Conservation (phyloP, 2,113 vertebrate genomes). For the Callospermophilus lateralis region DNA sequence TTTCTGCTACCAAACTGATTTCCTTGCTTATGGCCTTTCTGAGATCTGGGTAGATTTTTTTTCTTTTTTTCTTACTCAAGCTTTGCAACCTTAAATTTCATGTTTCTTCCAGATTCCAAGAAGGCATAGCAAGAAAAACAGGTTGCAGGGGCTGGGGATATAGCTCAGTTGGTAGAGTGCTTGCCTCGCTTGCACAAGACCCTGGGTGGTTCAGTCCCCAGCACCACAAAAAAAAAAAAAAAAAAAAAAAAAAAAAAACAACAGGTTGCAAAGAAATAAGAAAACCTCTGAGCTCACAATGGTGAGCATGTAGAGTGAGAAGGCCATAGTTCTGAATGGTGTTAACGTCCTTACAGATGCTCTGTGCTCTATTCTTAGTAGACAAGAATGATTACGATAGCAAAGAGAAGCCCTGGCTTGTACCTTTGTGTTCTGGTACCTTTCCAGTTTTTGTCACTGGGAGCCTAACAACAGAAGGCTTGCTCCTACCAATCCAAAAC, state of each 20-base stretch:
- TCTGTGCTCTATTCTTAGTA: neutral
- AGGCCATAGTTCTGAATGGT: neutral
- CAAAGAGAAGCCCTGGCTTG: neutral
- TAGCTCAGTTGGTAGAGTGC: too few relatives aligned
- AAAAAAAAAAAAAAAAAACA: too few relatives aligned
- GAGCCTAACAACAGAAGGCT: neutral
- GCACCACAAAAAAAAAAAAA: too few relatives aligned
- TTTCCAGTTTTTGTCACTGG: neutral
- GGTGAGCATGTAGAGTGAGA: too few relatives aligned
- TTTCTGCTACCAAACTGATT: neutral
- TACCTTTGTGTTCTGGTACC: neutral
- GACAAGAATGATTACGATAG: neutral
- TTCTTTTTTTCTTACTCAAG: neutral
- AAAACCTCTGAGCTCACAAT: too few relatives aligned
- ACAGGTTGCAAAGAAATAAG: too few relatives aligned
- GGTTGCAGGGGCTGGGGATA: neutral
- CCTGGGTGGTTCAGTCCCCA: too few relatives aligned
- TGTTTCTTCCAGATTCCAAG: neutral
- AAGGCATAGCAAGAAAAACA: neutral
- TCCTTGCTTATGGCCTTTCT: neutral
- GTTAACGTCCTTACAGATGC: neutral
- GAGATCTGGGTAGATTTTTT: neutral
- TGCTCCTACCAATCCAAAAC: neutral
- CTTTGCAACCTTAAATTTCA: slow-evolving; percentile 27
- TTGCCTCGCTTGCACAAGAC: too few relatives aligned